Percentiles rank a stretch among this genome's conserved stretches.
Conservation (phyloP, 2,113 vertebrate genomes). For the Climacteris rufus region DNA sequence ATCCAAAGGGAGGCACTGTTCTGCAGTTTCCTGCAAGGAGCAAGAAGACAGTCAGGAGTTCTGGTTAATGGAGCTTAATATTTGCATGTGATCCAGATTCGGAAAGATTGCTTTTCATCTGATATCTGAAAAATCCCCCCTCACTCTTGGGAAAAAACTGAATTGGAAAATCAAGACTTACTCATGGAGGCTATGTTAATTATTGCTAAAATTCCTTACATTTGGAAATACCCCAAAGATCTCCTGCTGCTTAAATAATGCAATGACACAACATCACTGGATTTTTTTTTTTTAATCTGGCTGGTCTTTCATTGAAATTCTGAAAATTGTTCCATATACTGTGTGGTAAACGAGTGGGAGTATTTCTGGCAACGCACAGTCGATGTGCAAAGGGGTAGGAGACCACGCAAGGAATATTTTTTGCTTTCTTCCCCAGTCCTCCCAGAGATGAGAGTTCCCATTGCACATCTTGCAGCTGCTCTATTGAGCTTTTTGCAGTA, state of each 20-base stretch:
- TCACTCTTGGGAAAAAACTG: background rate
- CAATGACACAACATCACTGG: background rate
- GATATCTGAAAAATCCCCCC: background rate
- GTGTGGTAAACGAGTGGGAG: background rate
- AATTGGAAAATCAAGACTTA: background rate
- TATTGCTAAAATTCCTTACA: background rate
- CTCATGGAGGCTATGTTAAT: background rate
- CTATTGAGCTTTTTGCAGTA: background rate
- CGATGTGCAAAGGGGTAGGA: background rate
- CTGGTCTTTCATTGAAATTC: background rate
- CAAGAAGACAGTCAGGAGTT: background rate
- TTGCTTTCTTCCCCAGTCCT: background rate
- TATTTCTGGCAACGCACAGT: background rate
- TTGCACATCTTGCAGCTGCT: background rate
- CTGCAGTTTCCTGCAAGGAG: background rate
- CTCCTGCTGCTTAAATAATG: background rate
- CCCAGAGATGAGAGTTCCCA: background rate
- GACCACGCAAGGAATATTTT: background rate
- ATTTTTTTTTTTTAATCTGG: background rate
- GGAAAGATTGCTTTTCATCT: background rate
- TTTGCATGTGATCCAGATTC: background rate
- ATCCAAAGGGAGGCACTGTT: background rate
- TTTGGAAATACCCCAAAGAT: background rate
- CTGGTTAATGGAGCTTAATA: background rate
- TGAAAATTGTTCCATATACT: background rate